A percentile compares a stretch with the other conserved stretches of the same genome.
Conservation (phyloP, 2,113 vertebrate genomes). For the Pogona vitticeps region DNA sequence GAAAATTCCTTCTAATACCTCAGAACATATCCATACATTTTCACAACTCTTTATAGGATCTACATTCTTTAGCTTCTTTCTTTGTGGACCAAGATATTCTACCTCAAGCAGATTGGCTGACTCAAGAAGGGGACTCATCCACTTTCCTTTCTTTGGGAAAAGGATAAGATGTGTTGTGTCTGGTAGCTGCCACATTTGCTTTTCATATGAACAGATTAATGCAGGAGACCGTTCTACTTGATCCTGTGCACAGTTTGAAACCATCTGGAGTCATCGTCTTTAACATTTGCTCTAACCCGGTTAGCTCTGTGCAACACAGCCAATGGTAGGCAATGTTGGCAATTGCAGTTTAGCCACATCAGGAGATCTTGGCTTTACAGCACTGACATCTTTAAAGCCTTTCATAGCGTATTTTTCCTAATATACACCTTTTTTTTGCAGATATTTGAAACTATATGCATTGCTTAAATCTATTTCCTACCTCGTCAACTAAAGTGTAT, state of each 20-base stretch:
- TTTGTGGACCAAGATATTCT: neutral
- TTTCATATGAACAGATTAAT: constrained; percentile 22
- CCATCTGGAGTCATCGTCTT: neutral
- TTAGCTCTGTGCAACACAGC: too few species aligned
- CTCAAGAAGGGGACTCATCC: too few species aligned
- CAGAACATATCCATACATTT: neutral
- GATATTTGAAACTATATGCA: too few species aligned
- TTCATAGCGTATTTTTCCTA: neutral
- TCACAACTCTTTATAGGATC: neutral
- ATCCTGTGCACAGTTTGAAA: neutral
- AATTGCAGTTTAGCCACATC: too few species aligned
- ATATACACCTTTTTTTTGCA: neutral
- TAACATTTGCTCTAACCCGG: too few species aligned
- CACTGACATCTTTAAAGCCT: neutral
- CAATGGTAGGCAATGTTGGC: neutral
- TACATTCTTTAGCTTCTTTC: neutral
- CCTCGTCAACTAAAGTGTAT: neutral
- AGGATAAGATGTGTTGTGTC: neutral
- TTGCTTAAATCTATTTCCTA: neutral
- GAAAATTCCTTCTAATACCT: neutral
- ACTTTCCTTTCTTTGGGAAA: neutral
- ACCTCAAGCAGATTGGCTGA: neutral
- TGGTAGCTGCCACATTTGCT: neutral
- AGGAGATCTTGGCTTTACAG: too few species aligned
- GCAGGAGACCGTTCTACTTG: neutral